Evolutionary conservation across 1,140 invertebrate species (phyloP), one percentile per base, ranked within the genome.

Genomic region (Panagrolaimus sp.): DNA sequence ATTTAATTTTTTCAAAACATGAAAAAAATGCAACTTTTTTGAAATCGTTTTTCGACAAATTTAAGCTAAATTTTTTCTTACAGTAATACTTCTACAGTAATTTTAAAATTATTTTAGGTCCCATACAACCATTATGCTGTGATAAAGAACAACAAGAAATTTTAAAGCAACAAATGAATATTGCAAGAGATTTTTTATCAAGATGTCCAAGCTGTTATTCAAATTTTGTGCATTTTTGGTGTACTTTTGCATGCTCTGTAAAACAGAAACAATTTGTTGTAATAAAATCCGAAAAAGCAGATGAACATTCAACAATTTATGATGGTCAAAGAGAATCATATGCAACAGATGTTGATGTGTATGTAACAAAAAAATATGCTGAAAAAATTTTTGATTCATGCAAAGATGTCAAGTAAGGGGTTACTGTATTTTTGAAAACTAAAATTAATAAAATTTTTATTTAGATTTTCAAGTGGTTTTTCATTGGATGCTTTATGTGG

Each of bases 191-290:
- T 44, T 31, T 78, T n/a, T 53, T 78, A 8, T 65, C 45, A 16
- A 73, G 73, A 42, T 78, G 76, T 51, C 78, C 76, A 0, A 76
- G 75, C 45, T 78, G 76, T 64, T 78, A 72, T 64, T 71, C 75
- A 23, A 78, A 78, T 63, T 78, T 80, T 66, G 72, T 72, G 4
- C 75, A 77, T 63, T 74, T 78, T n/a, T 78, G 78, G 73, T 77
- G 72, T 46, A 68, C 79, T 43, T 78, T 93, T 74, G 90, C 91
- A 0, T 97, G 93, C 83, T 87, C 87, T 14, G 87, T 89, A 0
- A 70, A 87, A n/a, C 93, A 96, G 81, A 38, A 88, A 47, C 82
- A 86, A 5, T 96, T 91, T 78, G 80, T 93, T 9, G 86, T 89
- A 38, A 67, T 78, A 7, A 46, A 63, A 31, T 16, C 64, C 11